Conservation (phyloP, 2,797 vertebrate genomes). For the Bradypus variegatus region DNA sequence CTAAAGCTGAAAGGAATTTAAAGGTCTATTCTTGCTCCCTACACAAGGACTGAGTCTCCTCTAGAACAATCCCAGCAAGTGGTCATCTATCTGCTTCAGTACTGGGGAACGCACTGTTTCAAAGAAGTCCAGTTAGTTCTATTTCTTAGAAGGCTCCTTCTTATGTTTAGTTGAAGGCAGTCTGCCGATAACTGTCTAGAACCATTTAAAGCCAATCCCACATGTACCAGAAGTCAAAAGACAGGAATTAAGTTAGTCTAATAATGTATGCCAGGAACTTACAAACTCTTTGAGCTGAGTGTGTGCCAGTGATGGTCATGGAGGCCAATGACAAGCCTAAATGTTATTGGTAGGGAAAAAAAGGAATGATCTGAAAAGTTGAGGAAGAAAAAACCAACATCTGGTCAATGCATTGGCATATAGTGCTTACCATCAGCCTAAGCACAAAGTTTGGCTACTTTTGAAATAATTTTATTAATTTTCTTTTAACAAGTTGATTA, state of each 20-base stretch:
- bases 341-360: not conserved
- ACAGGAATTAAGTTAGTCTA: not conserved
- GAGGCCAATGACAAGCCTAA: not conserved
- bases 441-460: not conserved
- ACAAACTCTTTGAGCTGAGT: not conserved
- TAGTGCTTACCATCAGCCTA: not conserved
- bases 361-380: not conserved
- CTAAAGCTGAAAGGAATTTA: not conserved
- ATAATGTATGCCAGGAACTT: not conserved
- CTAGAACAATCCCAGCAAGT: not conserved
- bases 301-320: not conserved
- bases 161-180: constrained; percentile 9
- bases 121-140: constrained; percentile 3
- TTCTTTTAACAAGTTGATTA: constrained; percentile 25
- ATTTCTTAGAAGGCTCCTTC: not conserved
- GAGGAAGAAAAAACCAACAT: not conserved
- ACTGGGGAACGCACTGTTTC: not conserved
- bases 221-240: not conserved
- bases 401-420: not conserved
- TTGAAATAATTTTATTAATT: constrained; percentile 28
- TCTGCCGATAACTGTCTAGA: not conserved
- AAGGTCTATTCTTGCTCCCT: not conserved
- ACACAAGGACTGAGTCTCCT: not conserved
- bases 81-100: not conserved
- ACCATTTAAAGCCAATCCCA: not conserved